Evolutionary conservation across 2,113 vertebrate species (phyloP), one percentile per base, ranked within the genome.

Genomic region (Baryphthengus martii): DNA sequence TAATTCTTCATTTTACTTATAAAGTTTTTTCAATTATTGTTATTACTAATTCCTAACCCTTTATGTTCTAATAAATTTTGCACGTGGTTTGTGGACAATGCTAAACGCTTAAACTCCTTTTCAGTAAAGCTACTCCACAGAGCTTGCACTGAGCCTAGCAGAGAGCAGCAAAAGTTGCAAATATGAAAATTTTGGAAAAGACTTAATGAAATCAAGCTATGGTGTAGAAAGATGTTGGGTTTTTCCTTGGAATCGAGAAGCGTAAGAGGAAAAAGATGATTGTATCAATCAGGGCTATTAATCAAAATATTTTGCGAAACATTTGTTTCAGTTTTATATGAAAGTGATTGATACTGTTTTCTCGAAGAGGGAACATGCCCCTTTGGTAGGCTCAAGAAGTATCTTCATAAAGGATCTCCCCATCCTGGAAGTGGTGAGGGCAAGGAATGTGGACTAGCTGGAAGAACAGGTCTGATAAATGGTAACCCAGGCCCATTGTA

Each of bases 391-490:
- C 77, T 84, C 17, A 37, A 73, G 65, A 95, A 94, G 68, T 81
- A 82, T 71, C 59, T 94, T 84, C 37, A 33, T 81, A 66, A 92
- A 95, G 35, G 59, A 89, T 93, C 80, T 90, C 76, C 37, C 17
- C 11, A 78, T 96, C 86, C 86, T 97, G 83, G 94, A 97, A 95
- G 39, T 93, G 75, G 75, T 55, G 55, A 85, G 72, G 72, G 85
- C 68, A 74, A 86, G 65, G 96, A 97, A 96, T 97, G 96, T 55
- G 78, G 93, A 84, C 88, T 67, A 86, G 94, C 96, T 97, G 96
- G 96, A 93, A 96, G 94, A 96, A 95, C 95, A 81, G 59, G 96
- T 95, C 83, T 95, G 76, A 95, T 70, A 93, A 92, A 95, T 84
- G 88, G 94, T 89, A 97, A 94, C 53, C 55, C 56, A 25, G 89